Conservation (phyloP, 2,797 vertebrate species). For the Simalia tracyae region DNA sequence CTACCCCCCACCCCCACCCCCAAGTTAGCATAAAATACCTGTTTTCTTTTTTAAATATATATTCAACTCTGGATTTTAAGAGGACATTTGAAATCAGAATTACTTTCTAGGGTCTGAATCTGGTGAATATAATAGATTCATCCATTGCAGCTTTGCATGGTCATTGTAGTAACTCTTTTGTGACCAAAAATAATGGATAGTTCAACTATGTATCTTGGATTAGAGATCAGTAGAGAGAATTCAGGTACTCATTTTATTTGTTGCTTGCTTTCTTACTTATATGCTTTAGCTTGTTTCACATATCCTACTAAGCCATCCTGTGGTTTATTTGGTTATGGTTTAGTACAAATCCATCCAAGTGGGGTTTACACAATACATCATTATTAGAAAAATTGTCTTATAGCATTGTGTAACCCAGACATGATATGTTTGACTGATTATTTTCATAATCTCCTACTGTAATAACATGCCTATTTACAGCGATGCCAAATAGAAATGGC, state of each 20-base stretch:
- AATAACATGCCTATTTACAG: background rate
- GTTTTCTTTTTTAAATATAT: conserved; percentile 5
- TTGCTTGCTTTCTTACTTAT: background rate
- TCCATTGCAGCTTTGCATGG: background rate
- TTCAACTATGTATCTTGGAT: background rate
- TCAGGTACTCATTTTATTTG: background rate
- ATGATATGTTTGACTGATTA: background rate
- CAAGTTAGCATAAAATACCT: conserved; percentile 44
- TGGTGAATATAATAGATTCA: background rate
- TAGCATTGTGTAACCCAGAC: background rate
- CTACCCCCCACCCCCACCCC: background rate
- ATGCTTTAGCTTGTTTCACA: background rate
- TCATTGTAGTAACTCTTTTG: background rate
- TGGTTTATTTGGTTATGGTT: background rate
- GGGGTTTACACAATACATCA: background rate
- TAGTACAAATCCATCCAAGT: background rate
- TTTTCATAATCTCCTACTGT: background rate
- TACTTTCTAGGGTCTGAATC: background rate
- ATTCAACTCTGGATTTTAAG: conserved; percentile 21
- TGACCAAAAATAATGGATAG: background rate
- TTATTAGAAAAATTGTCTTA: background rate
- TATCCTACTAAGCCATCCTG: background rate
- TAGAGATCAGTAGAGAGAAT: background rate
- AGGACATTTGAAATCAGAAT: background rate
- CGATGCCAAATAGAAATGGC: background rate